phyloP scores from a whole-genome alignment of 2,888 invertebrate genomes.

The Aporophyla nigra region DNA sequence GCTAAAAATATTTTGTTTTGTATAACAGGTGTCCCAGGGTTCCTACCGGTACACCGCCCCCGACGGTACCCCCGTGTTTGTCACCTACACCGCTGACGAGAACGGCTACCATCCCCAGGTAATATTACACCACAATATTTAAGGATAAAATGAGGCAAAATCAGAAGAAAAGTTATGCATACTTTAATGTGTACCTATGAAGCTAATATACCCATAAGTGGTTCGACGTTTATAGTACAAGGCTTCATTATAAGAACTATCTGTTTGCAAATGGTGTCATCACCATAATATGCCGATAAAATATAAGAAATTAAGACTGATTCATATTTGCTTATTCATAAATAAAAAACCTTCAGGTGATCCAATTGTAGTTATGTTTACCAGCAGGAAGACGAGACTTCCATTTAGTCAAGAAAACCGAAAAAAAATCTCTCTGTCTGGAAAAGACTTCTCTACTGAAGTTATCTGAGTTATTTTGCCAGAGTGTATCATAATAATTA shows the following conservation, averaged over 20 bases:
- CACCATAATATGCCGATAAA: slow-evolving; percentile 21
- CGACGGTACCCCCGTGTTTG: slow-evolving; percentile 90
- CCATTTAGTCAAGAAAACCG: not conserved
- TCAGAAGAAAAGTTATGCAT: not conserved
- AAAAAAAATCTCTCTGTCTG: not conserved
- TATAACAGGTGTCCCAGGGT: slow-evolving; percentile 84
- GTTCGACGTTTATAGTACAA: slow-evolving; percentile 6
- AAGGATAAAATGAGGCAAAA: not conserved
- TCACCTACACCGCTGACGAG: slow-evolving; percentile 92
- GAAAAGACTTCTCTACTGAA: not conserved
- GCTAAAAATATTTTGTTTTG: slow-evolving; percentile 11
- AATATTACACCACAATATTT: slow-evolving; percentile 57
- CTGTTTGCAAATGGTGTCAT: slow-evolving; percentile 18
- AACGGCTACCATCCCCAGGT: slow-evolving; percentile 92
- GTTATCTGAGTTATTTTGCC: not conserved
- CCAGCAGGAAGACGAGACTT: not conserved
- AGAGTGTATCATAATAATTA: not conserved
- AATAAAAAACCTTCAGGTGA: not conserved
- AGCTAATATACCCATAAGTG: not conserved
- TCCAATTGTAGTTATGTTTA: not conserved
- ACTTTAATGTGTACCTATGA: not conserved
- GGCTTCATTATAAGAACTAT: slow-evolving; percentile 18
- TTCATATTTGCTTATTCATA: slow-evolving; percentile 13
- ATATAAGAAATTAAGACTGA: not conserved
- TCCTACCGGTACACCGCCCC: slow-evolving; percentile 88